Conservation (phyloP, 1,140 invertebrate species). For the Drosophila kurseongensis region DNA sequence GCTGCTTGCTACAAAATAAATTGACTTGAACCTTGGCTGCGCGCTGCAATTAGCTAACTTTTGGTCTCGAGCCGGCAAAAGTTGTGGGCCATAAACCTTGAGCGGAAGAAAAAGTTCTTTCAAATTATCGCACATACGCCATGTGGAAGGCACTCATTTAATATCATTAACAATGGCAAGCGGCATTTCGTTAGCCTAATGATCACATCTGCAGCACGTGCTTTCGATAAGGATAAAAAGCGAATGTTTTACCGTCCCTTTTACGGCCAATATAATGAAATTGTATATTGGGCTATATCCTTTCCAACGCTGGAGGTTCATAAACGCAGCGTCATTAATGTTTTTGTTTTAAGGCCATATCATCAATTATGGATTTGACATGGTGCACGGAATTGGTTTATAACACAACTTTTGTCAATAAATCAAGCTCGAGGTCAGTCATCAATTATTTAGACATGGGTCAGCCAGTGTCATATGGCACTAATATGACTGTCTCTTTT, state of each 20-base stretch:
- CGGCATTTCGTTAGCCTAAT: constrained; percentile 19
- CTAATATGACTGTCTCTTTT: constrained; percentile 20
- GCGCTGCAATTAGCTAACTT: constrained; percentile 39
- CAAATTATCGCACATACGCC: constrained; percentile 35
- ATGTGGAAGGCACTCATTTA: constrained; percentile 13
- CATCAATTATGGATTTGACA: constrained; percentile 50
- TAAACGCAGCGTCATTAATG: constrained; percentile 35
- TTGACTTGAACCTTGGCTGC: constrained; percentile 17
- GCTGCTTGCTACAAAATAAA: constrained; percentile 22
- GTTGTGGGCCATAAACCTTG: constrained; percentile 6
- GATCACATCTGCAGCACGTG: constrained; percentile 28
- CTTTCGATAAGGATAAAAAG: constrained; percentile 23
- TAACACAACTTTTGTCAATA: constrained; percentile 63
- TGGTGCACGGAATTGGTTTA: constrained; percentile 3
- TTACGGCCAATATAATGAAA: constrained; percentile 42
- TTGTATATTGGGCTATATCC: constrained; percentile 15
- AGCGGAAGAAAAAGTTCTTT: constrained; percentile 1
- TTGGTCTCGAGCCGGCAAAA: neutral
- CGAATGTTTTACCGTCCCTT: constrained; percentile 12
- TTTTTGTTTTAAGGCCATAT: constrained; percentile 14
- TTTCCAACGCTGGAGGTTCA: constrained; percentile 11
- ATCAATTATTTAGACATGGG: constrained; percentile 72
- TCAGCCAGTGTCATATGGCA: constrained; percentile 57
- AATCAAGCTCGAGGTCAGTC: constrained; percentile 73
- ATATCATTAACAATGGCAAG: constrained; percentile 35